A percentile compares a stretch with the other conserved stretches of the same genome.
These are phyloP conservation scores for Phyto melanocephala DNA, from an alignment of 2,888 invertebrate species.

Conservation along the genomic window DNA sequence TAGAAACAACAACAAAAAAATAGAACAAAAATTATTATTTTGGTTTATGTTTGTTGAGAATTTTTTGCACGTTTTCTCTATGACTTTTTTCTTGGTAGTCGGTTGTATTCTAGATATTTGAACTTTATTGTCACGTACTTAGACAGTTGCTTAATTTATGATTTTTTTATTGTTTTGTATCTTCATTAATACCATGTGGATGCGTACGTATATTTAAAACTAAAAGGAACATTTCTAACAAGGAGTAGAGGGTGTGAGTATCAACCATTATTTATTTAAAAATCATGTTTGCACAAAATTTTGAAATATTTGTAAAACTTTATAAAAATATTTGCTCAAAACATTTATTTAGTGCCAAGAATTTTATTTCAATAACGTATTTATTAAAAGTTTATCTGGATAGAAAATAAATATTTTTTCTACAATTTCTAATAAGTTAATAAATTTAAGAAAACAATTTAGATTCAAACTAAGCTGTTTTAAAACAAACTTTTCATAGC, in stretches of 20 bases:
- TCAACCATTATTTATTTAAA: too few species aligned
- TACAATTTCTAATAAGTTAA: too few species aligned
- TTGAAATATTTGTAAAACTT: too few species aligned
- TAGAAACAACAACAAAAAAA: neutral
- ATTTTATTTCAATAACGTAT: too few species aligned
- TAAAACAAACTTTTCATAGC: too few species aligned
- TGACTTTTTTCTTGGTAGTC: slow-evolving; percentile 27
- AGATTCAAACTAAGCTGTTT: too few species aligned
- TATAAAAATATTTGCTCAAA: too few species aligned
- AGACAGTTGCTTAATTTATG: slow-evolving; percentile 65
- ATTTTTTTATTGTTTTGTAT: slow-evolving; percentile 62
- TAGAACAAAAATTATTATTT: neutral
- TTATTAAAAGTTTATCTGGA: too few species aligned
- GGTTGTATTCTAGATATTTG: slow-evolving; percentile 24
- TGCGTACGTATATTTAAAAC: neutral
- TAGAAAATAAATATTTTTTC: too few species aligned
- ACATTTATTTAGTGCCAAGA: too few species aligned
- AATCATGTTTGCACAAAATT: too few species aligned
- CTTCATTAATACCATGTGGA: slow-evolving; percentile 14
- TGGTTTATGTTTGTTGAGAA: slow-evolving; percentile 46
- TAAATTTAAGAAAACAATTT: too few species aligned
- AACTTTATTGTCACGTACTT: slow-evolving; percentile 65
- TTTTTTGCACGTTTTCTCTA: slow-evolving; percentile 60
- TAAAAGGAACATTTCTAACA: neutral
- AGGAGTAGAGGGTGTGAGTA: neutral